Evolutionary conservation across 2,113 vertebrate species (phyloP).

Genomic region (Salminus brasiliensis): DNA sequence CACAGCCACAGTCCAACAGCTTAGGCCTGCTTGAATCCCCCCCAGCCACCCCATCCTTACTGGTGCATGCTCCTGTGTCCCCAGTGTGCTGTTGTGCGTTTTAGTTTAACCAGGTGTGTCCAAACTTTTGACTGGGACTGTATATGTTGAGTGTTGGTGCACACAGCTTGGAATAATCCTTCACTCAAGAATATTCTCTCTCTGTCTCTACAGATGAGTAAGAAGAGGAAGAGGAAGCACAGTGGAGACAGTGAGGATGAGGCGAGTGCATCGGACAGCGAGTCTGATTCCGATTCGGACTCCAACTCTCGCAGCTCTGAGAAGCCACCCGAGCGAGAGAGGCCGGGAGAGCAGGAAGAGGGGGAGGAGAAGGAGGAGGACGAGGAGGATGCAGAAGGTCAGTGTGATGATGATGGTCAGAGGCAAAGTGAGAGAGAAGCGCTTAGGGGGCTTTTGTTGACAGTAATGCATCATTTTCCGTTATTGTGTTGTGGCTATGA

Average conservation of each 20-base stretch:
- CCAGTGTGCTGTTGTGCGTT: too few relatives aligned
- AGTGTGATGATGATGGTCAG: not conserved
- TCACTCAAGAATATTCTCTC: not conserved
- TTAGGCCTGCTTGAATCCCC: too few relatives aligned
- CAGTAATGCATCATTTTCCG: too few relatives aligned
- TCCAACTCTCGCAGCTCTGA: conserved; percentile 76
- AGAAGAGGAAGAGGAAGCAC: conserved; percentile 84
- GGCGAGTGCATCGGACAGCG: conserved; percentile 82
- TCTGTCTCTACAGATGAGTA: conserved; percentile 68
- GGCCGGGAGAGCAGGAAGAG: conserved; percentile 62
- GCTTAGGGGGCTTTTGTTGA: too few relatives aligned
- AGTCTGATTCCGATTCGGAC: conserved; percentile 80
- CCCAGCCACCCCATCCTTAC: too few relatives aligned
- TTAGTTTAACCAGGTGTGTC: too few relatives aligned
- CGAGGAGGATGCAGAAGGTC: conserved; percentile 50
- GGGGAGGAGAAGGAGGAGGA: conserved; percentile 54
- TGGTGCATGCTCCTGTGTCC: too few relatives aligned
- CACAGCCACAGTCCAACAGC: too few relatives aligned
- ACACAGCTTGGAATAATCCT: too few relatives aligned
- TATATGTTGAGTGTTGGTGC: too few relatives aligned
- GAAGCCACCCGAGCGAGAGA: conserved; percentile 77
- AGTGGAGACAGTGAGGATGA: conserved; percentile 89
- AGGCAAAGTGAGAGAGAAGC: not conserved
- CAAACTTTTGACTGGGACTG: too few relatives aligned
- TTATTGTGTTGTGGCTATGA: too few relatives aligned